Evolutionary conservation across 2,888 invertebrate species (phyloP).

Genomic region (Cantharis lateralis): DNA sequence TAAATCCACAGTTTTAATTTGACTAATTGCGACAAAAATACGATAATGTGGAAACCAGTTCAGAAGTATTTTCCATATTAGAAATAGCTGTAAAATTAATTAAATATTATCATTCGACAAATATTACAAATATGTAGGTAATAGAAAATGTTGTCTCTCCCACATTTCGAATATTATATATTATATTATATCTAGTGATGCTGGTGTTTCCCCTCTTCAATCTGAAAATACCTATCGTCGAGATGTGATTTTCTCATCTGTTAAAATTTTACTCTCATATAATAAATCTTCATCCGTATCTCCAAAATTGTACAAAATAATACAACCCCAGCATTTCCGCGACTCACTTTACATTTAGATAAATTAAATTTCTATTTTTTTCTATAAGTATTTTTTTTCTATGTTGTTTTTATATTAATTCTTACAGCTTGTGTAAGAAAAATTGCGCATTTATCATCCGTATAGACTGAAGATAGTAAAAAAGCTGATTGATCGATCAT

Average conservation of each 20-base stretch:
- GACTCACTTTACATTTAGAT: neutral
- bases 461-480: neutral
- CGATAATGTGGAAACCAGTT: neutral
- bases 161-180: neutral
- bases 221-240: neutral
- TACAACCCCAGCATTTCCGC: neutral
- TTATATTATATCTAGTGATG: neutral
- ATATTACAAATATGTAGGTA: neutral
- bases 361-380: neutral
- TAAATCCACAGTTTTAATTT: no score
- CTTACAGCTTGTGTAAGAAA: neutral
- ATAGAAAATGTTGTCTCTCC: neutral
- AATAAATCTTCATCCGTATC: neutral
- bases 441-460: neutral
- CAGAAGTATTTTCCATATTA: neutral
- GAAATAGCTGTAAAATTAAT: no score
- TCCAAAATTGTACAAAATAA: neutral
- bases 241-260: neutral
- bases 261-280: neutral
- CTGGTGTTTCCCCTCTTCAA: neutral
- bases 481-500: neutral
- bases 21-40: no score
- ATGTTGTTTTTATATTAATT: neutral
- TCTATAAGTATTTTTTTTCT: neutral
- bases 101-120: neutral